Base-by-base conservation (phyloP, 1,140 invertebrate species). In the Pseudomyrmex sp. region DNA sequence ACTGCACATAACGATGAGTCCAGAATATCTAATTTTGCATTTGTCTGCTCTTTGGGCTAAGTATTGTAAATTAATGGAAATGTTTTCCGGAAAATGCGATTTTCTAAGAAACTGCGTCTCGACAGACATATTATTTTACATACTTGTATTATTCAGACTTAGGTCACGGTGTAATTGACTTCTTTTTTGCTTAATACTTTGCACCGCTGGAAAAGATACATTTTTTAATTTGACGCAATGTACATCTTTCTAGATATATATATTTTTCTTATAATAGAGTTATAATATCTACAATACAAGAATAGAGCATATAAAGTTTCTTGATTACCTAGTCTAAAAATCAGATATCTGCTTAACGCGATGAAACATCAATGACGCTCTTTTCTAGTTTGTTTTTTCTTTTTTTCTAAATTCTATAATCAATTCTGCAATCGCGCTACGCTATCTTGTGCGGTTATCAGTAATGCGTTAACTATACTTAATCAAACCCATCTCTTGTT, bases 401-500 rank as follows among this genome's bases (percentile, higher is more conserved):
- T n/a, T 46, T 77, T 12, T 77, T 12, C 18, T 54, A 44, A 77
- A 54, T 54, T 20, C 15, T 77, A 56, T 35, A n/a, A 46, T n/a
- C 44, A 12, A 59, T n/a, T 35, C 44, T 20, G 8, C 58, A 20
- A 35, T 15, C 15, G 63, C 15, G 58, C 2, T 61, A 46, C 2
- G 63, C n/a, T 2, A n/a, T 26, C 54, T 80, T 75, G 59, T 35
- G 5, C 35, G 35, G 35, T 72, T 75, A 76, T 63, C 58, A 56
- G 26, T 61, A 9, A 62, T 52, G 44, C 18, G 26, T 85, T 88
- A 83, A 50, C 61, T 70, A 80, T 35, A 7, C 58, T 88, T 88
- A 88, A 88, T 88, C 83, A 83, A 72, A 62, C 58, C 50, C 26
- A 58, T 7, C 62, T 72, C 61, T 15, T 77, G 23, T 61, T 74